Conservation (phyloP, 2,113 vertebrate genomes). For the Salvelinus alpinus region DNA sequence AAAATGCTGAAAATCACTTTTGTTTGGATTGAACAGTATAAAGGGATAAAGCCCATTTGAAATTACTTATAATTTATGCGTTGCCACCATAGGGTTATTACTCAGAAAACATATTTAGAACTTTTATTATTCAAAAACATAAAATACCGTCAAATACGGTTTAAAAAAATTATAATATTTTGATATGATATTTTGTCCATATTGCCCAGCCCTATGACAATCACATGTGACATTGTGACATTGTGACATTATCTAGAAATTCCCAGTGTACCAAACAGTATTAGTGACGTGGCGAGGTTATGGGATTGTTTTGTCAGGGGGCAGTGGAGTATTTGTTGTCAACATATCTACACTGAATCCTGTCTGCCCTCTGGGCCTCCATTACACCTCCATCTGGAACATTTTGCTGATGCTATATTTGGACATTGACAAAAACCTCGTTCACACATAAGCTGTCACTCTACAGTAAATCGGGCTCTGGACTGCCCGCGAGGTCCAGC, state of each 20-base stretch:
- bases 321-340: background rate
- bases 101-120: too few relatives aligned
- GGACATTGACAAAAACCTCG: constrained; percentile 14
- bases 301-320: constrained; percentile 3
- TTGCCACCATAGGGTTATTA: too few relatives aligned
- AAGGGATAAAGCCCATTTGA: too few relatives aligned
- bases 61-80: too few relatives aligned
- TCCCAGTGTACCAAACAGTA: background rate
- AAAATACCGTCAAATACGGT: too few relatives aligned
- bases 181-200: too few relatives aligned
- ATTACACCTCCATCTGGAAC: background rate
- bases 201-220: too few relatives aligned
- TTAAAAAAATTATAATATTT: too few relatives aligned
- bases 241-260: background rate
- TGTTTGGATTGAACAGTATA: too few relatives aligned
- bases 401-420: constrained; percentile 18
- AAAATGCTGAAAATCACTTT: too few relatives aligned
- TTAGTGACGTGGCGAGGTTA: background rate
- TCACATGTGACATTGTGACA: background rate
- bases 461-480: background rate
- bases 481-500: too few relatives aligned
- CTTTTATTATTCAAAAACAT: too few relatives aligned
- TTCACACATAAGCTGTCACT: constrained; percentile 6
- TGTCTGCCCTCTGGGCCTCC: constrained; percentile 7
- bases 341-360: background rate